These are phyloP conservation scores for Dione vanillae DNA, from an alignment of 2,888 invertebrate species.

Conservation along the genomic window DNA sequence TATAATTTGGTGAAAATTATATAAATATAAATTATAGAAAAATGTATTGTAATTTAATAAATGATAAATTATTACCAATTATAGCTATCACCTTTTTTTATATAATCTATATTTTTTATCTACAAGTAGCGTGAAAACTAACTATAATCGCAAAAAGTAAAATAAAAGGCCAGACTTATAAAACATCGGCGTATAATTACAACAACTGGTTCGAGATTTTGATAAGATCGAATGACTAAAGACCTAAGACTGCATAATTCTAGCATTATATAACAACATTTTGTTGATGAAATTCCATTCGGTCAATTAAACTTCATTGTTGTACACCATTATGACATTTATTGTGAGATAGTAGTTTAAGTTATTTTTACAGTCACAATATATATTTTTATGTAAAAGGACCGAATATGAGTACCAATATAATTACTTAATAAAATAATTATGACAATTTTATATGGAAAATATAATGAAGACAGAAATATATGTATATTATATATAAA, in stretches of 20 bases:
- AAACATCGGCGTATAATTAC: neutral
- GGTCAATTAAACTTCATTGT: neutral
- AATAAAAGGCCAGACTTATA: neutral
- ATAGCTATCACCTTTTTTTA: neutral
- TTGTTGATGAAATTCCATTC: neutral
- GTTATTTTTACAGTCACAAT: neutral
- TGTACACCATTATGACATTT: neutral
- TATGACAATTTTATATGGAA: too few species aligned
- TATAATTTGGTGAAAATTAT: too few species aligned
- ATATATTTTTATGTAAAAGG: neutral
- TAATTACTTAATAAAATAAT: too few species aligned
- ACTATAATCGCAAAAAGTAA: neutral
- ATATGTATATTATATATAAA: neutral
- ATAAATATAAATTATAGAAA: too few species aligned
- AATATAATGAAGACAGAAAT: too few species aligned
- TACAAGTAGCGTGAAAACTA: neutral
- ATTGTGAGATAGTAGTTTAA: neutral
- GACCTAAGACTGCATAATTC: constrained; percentile 1
- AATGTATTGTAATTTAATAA: too few species aligned
- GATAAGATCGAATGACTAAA: neutral
- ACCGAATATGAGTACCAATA: too few species aligned
- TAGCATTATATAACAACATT: constrained; percentile 19
- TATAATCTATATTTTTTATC: neutral
- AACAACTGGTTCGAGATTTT: neutral
- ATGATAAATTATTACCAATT: too few species aligned